Conservation (phyloP, 2,113 vertebrate species). For the Actinemys pallida region DNA sequence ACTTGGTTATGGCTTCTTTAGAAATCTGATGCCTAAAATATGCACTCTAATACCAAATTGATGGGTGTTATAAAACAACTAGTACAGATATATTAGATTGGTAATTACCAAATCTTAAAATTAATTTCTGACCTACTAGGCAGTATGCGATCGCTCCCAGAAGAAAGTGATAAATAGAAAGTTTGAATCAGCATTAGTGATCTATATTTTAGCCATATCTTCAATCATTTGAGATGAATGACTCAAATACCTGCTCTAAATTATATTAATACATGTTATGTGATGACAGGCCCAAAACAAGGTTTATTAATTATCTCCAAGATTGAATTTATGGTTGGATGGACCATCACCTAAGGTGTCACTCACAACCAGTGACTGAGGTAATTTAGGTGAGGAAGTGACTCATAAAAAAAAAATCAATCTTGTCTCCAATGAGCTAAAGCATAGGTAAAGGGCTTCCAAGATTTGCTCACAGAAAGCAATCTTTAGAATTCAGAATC, state of each 20-base stretch:
- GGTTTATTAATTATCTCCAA: not conserved
- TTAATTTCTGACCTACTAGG: not conserved
- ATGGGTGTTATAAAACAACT: not conserved
- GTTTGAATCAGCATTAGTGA: not conserved
- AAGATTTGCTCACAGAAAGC: not conserved
- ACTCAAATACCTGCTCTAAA: not conserved
- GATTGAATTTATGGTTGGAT: not conserved
- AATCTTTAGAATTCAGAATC: not conserved
- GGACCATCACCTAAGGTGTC: not conserved
- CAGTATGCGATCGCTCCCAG: not conserved
- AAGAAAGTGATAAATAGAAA: not conserved
- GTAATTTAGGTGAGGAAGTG: not conserved
- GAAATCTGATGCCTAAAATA: not conserved
- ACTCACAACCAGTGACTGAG: not conserved
- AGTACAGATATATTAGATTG: not conserved
- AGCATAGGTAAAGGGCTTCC: not conserved
- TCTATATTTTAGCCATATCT: not conserved
- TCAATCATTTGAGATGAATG: conserved; percentile 1
- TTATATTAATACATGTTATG: conserved; percentile 16
- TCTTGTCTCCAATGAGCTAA: not conserved
- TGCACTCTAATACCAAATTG: not conserved
- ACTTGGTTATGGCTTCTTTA: not conserved
- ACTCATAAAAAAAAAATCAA: not conserved
- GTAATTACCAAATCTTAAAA: not conserved
- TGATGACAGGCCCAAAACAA: not conserved